Percentiles rank a stretch among this genome's conserved stretches.
phyloP scores from a whole-genome alignment of 2,888 invertebrate genomes.

The Zhuqinia jingwanae region DNA sequence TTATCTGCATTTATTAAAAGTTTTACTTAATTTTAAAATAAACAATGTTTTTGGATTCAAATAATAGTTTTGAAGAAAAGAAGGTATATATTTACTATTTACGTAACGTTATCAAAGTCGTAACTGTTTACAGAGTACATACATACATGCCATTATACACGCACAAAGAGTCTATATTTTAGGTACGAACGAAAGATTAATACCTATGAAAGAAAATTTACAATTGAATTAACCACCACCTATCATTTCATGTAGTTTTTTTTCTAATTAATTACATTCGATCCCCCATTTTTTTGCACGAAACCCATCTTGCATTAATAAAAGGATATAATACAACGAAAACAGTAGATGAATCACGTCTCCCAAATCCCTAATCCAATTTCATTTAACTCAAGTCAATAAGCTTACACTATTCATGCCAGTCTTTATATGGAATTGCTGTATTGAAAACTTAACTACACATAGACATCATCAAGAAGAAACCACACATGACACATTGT shows the following conservation, averaged over 20 bases:
- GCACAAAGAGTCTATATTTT: no score
- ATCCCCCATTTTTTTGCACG: background rate
- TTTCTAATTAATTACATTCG: background rate
- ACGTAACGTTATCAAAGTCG: no score
- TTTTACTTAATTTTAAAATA: no score
- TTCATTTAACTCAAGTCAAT: no score
- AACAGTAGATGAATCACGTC: background rate
- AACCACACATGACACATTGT: background rate
- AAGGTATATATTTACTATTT: no score
- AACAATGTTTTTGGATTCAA: no score
- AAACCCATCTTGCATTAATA: no score
- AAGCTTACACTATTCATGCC: slow-evolving; percentile 15
- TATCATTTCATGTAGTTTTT: background rate
- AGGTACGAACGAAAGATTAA: background rate
- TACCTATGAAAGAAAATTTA: background rate
- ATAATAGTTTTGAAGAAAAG: no score
- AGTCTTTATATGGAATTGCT: slow-evolving; percentile 26
- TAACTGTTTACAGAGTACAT: no score
- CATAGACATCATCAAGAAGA: background rate
- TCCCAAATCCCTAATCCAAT: background rate
- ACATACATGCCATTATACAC: no score
- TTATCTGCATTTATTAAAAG: no score
- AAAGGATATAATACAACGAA: background rate
- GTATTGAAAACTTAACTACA: background rate
- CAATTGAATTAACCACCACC: slow-evolving; percentile 2